Evolutionary conservation across 2,113 vertebrate species (phyloP), one percentile per base, ranked within the genome.

Genomic region (Pontoporia blainvillei): DNA sequence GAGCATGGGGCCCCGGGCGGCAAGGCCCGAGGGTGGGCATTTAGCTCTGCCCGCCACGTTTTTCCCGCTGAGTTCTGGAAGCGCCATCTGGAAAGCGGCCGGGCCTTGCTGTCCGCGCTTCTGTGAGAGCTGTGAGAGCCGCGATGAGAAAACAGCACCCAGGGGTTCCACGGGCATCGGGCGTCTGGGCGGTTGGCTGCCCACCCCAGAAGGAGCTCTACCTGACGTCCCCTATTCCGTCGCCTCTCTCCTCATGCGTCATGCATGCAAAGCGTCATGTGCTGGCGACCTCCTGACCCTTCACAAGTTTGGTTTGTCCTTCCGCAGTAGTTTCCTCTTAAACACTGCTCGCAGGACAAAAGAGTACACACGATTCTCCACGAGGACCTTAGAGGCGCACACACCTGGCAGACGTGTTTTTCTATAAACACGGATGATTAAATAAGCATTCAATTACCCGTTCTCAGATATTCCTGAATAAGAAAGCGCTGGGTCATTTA

Each of bases 1-100:
- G 69, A 57, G 27, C 39, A 2, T 41, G 39, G 61, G 39, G 8
- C 34, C 62, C 54, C 64, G 25, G 15, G 54, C 12, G 4, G 5
- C 39, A 11, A 14, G 31, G 64, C 10, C 41, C 36, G 17, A 15
- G 5, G 21, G 3, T 14, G 36, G 54, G 12, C 52, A 5, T 8
- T 8, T 5, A 44, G n/a, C 76, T 21, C 0, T 23, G 0, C 29
- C 1, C 13, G 0, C 27, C 1, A 12, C 25, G 39, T 52, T 41
- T 75, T 73, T 49, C 11, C 73, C 59, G 21, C 34, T 31, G 59
- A 54, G 8, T 49, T 21, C 44, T 23, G 44, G 13, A 8, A 27
- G 62, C 52, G 17, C 36, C 36, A 21, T n/a, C 67, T 46, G 25
- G 39, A 62, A 87, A 62, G 39, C 39, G n/a, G 52, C 41, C 6